Percentiles rank a stretch among this genome's conserved stretches.
Evolutionary conservation across 2,797 vertebrate genomes (phyloP).

Genomic region (Tapera naevia): DNA sequence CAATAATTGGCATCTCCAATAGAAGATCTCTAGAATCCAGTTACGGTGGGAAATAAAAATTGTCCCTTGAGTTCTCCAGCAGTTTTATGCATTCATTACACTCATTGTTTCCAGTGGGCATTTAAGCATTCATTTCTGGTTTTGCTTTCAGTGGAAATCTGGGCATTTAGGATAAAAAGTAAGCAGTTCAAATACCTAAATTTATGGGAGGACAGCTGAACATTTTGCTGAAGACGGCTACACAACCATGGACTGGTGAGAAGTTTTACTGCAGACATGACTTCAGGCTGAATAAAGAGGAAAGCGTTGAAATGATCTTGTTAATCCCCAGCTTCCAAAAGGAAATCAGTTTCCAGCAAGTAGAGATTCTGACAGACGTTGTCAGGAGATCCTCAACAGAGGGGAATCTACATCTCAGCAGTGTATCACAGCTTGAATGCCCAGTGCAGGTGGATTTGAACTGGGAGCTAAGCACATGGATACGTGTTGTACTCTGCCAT

Average conservation of each 20-base stretch:
- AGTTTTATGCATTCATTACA: background rate
- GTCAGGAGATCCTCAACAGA: background rate
- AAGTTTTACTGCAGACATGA: background rate
- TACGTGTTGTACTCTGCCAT: background rate
- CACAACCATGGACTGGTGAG: background rate
- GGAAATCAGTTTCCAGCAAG: background rate
- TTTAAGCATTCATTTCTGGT: background rate
- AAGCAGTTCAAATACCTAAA: background rate
- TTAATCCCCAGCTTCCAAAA: background rate
- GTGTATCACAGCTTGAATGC: background rate
- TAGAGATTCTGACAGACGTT: background rate
- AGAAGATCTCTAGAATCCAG: background rate
- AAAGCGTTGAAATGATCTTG: background rate
- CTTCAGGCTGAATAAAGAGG: background rate
- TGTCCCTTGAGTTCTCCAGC: background rate
- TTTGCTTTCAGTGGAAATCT: background rate
- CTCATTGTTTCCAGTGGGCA: background rate
- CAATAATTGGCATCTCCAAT: background rate
- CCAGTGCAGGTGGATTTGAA: background rate
- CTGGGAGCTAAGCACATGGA: background rate
- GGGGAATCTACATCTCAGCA: background rate
- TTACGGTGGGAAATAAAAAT: background rate
- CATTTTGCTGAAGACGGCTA: background rate
- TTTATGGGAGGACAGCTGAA: background rate
- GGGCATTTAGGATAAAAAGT: background rate